Evolutionary conservation across 2,113 vertebrate species (phyloP).

Genomic region (Cnemophilus loriae): DNA sequence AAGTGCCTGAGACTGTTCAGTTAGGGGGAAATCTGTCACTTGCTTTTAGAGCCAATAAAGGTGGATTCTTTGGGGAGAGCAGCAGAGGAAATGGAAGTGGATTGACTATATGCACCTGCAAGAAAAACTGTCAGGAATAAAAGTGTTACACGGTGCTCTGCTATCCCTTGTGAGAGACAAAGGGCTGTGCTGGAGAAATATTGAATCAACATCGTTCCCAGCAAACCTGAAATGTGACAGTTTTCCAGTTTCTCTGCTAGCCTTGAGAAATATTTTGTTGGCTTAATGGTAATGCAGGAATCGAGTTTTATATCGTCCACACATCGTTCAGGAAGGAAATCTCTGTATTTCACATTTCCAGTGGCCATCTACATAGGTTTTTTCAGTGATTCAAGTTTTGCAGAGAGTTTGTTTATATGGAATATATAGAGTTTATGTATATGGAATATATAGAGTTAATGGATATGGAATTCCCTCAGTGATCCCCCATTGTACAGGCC

Average conservation of each 20-base stretch:
- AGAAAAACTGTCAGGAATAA: constrained; percentile 33
- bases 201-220: not conserved
- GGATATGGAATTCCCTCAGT: not conserved
- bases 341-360: not conserved
- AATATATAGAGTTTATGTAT: not conserved
- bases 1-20: not conserved
- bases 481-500: not conserved
- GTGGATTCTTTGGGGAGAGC: constrained; percentile 2
- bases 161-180: not conserved
- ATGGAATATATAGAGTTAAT: not conserved
- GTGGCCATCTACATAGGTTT: not conserved
- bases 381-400: not conserved
- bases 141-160: not conserved
- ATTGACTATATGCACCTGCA: constrained; percentile 18
- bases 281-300: not conserved
- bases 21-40: not conserved
- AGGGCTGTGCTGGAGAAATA: not conserved
- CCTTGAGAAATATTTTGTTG: not conserved
- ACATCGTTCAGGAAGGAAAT: not conserved
- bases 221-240: not conserved
- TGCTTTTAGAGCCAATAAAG: constrained; percentile 28
- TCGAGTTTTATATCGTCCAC: not conserved
- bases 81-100: not conserved
- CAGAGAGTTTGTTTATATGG: not conserved
- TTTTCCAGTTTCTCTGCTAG: not conserved